phyloP scores from a whole-genome alignment of 37 sponge, comb jelly and placozoan genomes.

The Chondrosia reniformis region DNA sequence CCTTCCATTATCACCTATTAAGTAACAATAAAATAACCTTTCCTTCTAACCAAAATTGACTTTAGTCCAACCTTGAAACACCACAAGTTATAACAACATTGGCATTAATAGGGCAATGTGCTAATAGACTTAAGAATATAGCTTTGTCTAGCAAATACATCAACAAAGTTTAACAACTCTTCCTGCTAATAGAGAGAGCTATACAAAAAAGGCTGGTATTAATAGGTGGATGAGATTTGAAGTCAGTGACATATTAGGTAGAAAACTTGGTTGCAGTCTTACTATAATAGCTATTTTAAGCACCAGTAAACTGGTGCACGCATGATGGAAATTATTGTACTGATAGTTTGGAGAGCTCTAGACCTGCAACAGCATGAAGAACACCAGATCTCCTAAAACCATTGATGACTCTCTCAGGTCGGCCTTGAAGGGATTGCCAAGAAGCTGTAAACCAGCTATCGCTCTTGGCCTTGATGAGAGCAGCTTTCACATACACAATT shows the following conservation, averaged over 20 bases:
- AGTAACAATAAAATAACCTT: too few relatives aligned
- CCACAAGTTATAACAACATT: neutral
- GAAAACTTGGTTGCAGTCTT: too few relatives aligned
- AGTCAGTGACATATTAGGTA: too few relatives aligned
- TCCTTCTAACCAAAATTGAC: too few relatives aligned
- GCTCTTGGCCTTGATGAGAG: neutral
- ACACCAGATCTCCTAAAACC: neutral
- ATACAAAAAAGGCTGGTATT: too few relatives aligned
- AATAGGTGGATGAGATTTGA: too few relatives aligned
- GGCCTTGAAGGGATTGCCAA: slow-evolving; percentile 1
- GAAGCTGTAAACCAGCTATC: neutral
- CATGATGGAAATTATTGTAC: neutral
- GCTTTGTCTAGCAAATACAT: too few relatives aligned
- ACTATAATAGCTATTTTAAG: too few relatives aligned
- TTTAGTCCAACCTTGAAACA: neutral
- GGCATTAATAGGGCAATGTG: neutral
- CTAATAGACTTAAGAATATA: too few relatives aligned
- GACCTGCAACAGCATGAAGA: neutral
- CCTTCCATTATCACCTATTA: too few relatives aligned
- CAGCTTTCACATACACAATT: neutral
- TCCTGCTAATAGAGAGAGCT: too few relatives aligned
- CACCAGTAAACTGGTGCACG: neutral
- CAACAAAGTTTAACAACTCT: too few relatives aligned
- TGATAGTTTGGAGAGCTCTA: neutral
- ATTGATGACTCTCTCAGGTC: neutral